Percentiles rank a stretch among this genome's conserved stretches.
These are phyloP conservation scores for Eupithecia pulchellata DNA, from an alignment of 2,888 invertebrate genomes.

Conservation along the genomic window DNA sequence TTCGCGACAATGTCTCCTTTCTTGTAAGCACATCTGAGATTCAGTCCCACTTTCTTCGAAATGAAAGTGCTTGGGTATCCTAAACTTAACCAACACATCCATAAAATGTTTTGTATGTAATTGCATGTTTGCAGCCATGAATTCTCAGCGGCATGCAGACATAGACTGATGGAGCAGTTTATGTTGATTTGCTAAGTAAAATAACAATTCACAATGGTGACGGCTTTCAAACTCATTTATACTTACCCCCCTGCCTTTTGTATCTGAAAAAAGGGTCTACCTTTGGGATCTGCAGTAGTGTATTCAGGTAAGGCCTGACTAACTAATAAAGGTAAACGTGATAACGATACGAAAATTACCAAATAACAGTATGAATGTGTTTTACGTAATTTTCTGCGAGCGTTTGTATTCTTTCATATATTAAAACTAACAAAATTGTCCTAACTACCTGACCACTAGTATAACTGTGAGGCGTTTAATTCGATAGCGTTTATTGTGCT, in stretches of 20 bases:
- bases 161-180: conserved; percentile 9
- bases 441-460: background rate
- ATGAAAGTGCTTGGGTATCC: background rate
- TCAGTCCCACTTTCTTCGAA: background rate
- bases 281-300: conserved; percentile 7
- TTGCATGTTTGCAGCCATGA: background rate
- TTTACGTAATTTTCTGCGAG: background rate
- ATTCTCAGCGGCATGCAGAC: conserved; percentile 3
- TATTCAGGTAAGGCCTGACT: conserved; percentile 10
- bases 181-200: conserved; percentile 7
- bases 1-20: background rate
- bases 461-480: background rate
- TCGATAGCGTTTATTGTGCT: too few relatives aligned
- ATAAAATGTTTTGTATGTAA: background rate
- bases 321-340: conserved; percentile 12
- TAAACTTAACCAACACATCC: background rate
- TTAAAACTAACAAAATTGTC: background rate
- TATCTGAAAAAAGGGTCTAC: conserved; percentile 5
- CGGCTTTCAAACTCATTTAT: background rate
- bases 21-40: background rate
- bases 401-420: background rate
- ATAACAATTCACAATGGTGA: conserved; percentile 1
- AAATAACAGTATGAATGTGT: conserved; percentile 3
- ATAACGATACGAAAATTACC: conserved; percentile 12
- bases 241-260: conserved; percentile 5